Evolutionary conservation across 2,888 invertebrate species (phyloP), one percentile per base, ranked within the genome.

Genomic region (Himalopsyche anomala): DNA sequence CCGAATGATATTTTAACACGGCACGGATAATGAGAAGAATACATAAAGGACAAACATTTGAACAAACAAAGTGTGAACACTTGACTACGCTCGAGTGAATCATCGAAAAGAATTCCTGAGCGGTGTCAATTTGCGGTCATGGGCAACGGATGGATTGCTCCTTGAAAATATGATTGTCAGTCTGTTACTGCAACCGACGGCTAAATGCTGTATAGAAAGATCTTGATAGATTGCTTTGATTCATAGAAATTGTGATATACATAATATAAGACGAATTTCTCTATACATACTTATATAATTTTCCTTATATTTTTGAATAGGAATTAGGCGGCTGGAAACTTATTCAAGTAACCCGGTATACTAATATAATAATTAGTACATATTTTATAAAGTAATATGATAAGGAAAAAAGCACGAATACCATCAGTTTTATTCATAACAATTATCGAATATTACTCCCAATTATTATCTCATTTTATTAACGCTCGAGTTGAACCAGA

Each of bases 21-120:
- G 19, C 19, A 8, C 8, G 62, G 62, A 62, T 62, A 62, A 62
- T 62, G 62, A 62, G 62, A 62, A 62, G 62, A 62, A 62, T 62
- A 62, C n/a, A n/a, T 62, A 19, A 62, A 62, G 62, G 62, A 62
- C 62, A 6, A 1, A 62, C 56, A n/a, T 6, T 62, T 1, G 56
- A n/a, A n/a, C n/a, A n/a, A 62, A 62, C 28, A n/a, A 28, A 62
- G 19, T 62, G 62, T 62, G 62, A 28, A 62, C 62, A 62, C 62
- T 62, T 19, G 62, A 19, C 62, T 62, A 28, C 62, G 62, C 28
- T 62, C 1, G 19, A 19, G 28, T 62, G 62, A 62, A 62, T 62
- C 62, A 62, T 62, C 62, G 62, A 4, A 62, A 62, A 62, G 62
- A 62, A 62, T 62, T 62, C 62, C 62, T 62, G 62, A 62, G 62